Conservation (phyloP, 2,113 vertebrate genomes). For the Carassius gibelio region DNA sequence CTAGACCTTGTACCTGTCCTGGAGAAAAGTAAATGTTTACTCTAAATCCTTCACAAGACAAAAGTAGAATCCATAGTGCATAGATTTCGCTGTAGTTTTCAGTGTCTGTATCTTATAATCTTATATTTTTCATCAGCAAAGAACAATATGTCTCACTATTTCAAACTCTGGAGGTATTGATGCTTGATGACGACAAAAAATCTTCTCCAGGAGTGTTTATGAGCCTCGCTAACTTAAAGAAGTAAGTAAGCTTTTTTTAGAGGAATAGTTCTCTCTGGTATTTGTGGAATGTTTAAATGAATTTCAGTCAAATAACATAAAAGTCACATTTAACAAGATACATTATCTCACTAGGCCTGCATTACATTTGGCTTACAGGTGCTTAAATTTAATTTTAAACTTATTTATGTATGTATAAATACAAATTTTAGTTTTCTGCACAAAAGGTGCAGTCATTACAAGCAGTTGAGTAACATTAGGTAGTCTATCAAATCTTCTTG, state of each 20-base stretch:
- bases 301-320: background rate
- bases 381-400: too few relatives aligned
- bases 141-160: too few relatives aligned
- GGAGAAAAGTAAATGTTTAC: slow-evolving; percentile 67
- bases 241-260: too few relatives aligned
- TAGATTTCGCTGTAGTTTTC: background rate
- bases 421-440: background rate
- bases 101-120: background rate
- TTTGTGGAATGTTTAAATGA: background rate
- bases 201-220: slow-evolving; percentile 75
- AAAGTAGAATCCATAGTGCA: too few relatives aligned
- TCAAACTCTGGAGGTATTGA: too few relatives aligned
- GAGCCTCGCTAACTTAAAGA: slow-evolving; percentile 67
- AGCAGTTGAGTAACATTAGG: background rate
- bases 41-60: background rate
- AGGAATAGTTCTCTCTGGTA: background rate
- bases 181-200: slow-evolving; percentile 74
- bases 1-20: slow-evolving; percentile 40
- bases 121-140: background rate
- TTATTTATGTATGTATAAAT: too few relatives aligned
- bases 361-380: too few relatives aligned
- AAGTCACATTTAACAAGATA: background rate
- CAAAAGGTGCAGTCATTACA: background rate
- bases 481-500: background rate
- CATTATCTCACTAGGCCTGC: background rate